Percentiles rank a stretch among this genome's conserved stretches.
Evolutionary conservation across 1,140 invertebrate species (phyloP).

Genomic region (Anoplolepis gracilipes): DNA sequence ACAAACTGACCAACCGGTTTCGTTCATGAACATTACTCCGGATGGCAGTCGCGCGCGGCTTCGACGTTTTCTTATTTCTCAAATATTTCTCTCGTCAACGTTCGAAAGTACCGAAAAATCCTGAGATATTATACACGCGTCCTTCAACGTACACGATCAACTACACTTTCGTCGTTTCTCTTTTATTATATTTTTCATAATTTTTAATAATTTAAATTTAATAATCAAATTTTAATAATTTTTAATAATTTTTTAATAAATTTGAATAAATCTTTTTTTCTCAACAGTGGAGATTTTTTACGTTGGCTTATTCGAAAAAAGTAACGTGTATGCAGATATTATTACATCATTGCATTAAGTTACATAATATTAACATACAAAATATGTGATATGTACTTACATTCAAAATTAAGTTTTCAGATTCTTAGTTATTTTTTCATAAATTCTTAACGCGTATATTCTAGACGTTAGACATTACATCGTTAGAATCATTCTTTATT

Average conservation of each 20-base stretch:
- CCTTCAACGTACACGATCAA: neutral
- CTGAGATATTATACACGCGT: neutral
- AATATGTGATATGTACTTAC: neutral
- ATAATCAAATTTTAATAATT: no score
- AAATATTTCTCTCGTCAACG: slow-evolving; percentile 14
- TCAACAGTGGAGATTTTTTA: neutral
- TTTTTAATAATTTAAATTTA: no score
- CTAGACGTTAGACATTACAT: slow-evolving; percentile 35
- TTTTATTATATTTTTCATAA: slow-evolving; percentile 23
- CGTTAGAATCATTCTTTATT: slow-evolving; percentile 1
- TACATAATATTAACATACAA: neutral
- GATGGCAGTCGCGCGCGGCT: slow-evolving; percentile 11
- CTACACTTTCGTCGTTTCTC: neutral
- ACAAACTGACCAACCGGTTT: slow-evolving; percentile 66
- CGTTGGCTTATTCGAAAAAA: neutral
- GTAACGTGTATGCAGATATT: neutral
- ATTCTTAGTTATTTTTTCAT: neutral
- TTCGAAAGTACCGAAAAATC: slow-evolving; percentile 9
- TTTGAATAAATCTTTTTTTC: neutral
- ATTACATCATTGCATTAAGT: neutral
- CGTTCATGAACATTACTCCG: slow-evolving; percentile 68
- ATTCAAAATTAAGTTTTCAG: neutral
- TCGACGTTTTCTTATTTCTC: slow-evolving; percentile 33
- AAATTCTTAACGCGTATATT: neutral
- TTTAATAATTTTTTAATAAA: no score